These are phyloP conservation scores for Pocillopora damicornis DNA, from an alignment of 64 coral and sea anemone genomes.

Conservation along the genomic window DNA sequence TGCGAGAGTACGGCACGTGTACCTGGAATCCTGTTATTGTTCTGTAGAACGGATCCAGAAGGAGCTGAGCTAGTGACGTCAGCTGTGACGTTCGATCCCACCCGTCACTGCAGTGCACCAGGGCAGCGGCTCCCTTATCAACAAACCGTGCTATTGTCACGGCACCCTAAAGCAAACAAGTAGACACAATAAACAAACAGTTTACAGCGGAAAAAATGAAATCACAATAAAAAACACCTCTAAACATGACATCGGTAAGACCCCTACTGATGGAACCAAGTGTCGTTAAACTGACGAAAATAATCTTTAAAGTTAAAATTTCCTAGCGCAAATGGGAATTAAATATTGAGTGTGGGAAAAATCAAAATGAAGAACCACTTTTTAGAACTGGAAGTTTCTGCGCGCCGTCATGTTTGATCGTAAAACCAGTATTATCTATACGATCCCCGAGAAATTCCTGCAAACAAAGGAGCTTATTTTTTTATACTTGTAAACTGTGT, in stretches of 20 bases:
- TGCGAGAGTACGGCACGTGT: background rate
- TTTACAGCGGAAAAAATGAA: background rate
- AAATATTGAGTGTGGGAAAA: no score
- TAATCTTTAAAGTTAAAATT: no score
- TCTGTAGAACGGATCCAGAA: constrained; percentile 91
- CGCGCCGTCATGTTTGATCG: no score
- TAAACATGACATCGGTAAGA: background rate
- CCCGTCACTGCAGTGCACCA: constrained; percentile 97
- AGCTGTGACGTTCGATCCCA: constrained; percentile 98
- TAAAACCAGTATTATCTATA: no score
- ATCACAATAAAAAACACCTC: background rate
- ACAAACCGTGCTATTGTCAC: constrained; percentile 85
- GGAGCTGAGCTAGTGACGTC: constrained; percentile 79
- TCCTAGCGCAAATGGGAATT: no score
- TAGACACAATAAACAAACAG: background rate
- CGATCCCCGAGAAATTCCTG: no score
- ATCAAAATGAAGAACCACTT: no score
- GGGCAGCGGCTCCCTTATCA: constrained; percentile 84
- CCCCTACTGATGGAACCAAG: no score
- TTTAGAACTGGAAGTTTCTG: no score
- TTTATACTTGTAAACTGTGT: no score
- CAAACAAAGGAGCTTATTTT: no score
- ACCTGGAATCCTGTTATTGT: constrained; percentile 96
- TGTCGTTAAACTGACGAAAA: no score
- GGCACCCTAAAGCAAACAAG: constrained; percentile 56